Evolutionary conservation across 2,113 vertebrate species (phyloP).

Genomic region (Microtus pennsylvanicus): DNA sequence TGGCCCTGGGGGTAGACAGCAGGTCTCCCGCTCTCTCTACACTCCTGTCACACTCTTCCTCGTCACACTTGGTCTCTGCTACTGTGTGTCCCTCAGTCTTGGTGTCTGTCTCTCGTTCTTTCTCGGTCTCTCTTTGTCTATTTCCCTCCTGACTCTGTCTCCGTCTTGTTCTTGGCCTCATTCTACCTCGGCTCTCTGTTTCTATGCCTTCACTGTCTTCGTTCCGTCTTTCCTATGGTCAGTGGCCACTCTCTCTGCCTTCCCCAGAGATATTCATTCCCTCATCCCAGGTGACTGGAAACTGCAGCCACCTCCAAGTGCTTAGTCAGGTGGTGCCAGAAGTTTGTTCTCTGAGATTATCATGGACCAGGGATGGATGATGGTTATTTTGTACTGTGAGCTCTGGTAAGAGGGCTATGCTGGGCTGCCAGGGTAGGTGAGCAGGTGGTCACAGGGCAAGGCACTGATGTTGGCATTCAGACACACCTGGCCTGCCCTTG

Average conservation of each 20-base stretch:
- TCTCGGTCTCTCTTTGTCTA: neutral
- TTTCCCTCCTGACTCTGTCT: neutral
- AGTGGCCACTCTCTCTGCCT: neutral
- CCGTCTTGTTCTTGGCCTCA: neutral
- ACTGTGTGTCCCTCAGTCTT: neutral
- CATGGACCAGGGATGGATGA: neutral
- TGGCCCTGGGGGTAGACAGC: neutral
- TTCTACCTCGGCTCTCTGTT: neutral
- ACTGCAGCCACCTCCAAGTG: neutral
- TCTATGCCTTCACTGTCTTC: neutral
- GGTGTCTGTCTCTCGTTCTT: neutral
- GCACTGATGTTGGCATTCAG: neutral
- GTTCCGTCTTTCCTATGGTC: neutral
- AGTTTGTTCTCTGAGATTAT: neutral
- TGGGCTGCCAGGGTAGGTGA: neutral
- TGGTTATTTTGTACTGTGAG: neutral
- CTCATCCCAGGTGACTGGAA: neutral
- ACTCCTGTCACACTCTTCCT: neutral
- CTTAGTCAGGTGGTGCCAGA: neutral
- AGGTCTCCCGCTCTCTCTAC: neutral
- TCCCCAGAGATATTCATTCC: neutral
- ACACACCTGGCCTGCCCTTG: too few species aligned
- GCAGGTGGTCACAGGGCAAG: neutral
- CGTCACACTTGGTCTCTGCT: neutral
- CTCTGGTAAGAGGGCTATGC: neutral